Conservation (phyloP, 2,888 invertebrate genomes). For the Noctuana brunneofusca region DNA sequence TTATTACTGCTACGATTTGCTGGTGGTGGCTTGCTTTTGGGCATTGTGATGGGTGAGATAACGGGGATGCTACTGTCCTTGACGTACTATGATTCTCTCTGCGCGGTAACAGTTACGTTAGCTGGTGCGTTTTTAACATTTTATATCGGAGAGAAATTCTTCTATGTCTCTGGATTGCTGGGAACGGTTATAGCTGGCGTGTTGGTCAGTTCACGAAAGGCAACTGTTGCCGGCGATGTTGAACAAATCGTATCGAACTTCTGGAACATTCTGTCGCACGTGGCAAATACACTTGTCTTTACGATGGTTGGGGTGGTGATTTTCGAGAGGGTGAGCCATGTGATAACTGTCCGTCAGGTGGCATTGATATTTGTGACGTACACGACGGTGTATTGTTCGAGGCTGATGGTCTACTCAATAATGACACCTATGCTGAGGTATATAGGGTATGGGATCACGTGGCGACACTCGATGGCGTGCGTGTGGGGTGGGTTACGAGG, state of each 20-base stretch:
- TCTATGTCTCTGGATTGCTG: conserved; percentile 71
- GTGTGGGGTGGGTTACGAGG: conserved; percentile 85
- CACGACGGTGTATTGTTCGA: conserved; percentile 76
- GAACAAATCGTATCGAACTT: conserved; percentile 63
- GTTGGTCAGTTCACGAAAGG: conserved; percentile 63
- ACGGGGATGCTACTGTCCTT: conserved; percentile 59
- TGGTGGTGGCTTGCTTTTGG: conserved; percentile 66
- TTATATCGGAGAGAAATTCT: conserved; percentile 70
- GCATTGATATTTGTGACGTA: conserved; percentile 69
- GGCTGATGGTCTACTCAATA: conserved; percentile 70
- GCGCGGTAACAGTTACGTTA: conserved; percentile 64
- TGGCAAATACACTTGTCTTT: conserved; percentile 82
- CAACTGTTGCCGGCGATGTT: conserved; percentile 67
- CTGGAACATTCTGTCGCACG: conserved; percentile 64
- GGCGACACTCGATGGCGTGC: conserved; percentile 82
- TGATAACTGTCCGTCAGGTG: conserved; percentile 66
- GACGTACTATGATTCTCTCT: conserved; percentile 66
- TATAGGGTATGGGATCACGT: conserved; percentile 83
- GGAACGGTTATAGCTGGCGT: conserved; percentile 67
- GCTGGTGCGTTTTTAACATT: conserved; percentile 68
- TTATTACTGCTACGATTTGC: conserved; percentile 64
- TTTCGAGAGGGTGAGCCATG: conserved; percentile 74
- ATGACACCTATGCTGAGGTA: conserved; percentile 78
- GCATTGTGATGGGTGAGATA: conserved; percentile 67
- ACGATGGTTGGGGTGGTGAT: conserved; percentile 84